These are phyloP conservation scores for Acyrthosiphon pisum DNA, from an alignment of 1,140 invertebrate species.

Conservation along the genomic window DNA sequence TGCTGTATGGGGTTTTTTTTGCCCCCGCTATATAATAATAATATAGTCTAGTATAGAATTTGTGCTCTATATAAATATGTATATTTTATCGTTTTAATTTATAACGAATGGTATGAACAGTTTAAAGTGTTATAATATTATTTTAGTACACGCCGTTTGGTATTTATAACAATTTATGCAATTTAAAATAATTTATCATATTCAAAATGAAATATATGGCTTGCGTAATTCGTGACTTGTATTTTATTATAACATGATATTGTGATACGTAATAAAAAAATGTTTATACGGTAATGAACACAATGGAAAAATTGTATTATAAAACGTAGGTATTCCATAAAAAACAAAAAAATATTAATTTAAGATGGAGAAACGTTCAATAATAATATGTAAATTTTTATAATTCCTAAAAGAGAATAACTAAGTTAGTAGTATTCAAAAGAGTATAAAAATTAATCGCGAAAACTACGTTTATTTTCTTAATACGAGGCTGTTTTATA, in stretches of 20 bases:
- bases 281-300: not conserved
- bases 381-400: slow-evolving; percentile 9
- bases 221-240: not conserved
- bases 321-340: not conserved
- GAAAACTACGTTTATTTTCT: slow-evolving; percentile 21
- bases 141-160: not conserved
- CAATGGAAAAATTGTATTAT: not conserved
- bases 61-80: not conserved
- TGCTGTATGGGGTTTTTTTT: not conserved
- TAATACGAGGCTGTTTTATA: not conserved
- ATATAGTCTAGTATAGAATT: not conserved
- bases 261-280: not conserved
- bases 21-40: not conserved
- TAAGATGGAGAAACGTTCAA: slow-evolving; percentile 3
- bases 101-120: not conserved
- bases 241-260: not conserved
- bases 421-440: slow-evolving; percentile 13
- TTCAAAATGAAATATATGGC: not conserved
- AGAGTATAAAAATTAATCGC: not conserved
- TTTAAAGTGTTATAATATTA: slow-evolving; percentile 23
- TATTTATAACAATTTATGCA: not conserved
- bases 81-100: slow-evolving; percentile 3
- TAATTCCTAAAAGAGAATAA: not conserved
- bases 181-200: not conserved
- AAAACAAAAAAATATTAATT: not conserved